phyloP scores from a whole-genome alignment of 2,888 invertebrate species.

The Junonia oenone region DNA sequence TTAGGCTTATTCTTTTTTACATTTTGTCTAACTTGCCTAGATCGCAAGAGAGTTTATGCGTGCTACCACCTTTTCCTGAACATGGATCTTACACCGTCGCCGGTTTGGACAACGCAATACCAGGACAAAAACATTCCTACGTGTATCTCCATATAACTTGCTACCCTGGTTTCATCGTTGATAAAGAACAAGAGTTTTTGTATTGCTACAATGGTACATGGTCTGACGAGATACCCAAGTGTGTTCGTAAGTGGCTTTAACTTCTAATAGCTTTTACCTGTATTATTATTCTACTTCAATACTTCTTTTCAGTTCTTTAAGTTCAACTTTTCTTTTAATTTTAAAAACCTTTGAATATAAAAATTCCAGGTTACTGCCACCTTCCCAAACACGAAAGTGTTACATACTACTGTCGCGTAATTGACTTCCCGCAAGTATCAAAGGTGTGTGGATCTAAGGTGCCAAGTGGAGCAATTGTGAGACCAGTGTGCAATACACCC shows the following conservation, averaged over 20 bases:
- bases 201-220: conserved; percentile 47
- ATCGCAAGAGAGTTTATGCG: conserved; percentile 38
- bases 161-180: conserved; percentile 41
- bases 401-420: too few species aligned
- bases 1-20: too few species aligned
- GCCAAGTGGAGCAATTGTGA: too few species aligned
- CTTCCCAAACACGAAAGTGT: conserved; percentile 43
- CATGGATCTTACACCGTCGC: conserved; percentile 45
- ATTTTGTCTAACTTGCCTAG: too few species aligned
- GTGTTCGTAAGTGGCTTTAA: conserved; percentile 48
- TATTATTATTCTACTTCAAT: too few species aligned
- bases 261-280: too few species aligned
- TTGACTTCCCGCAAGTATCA: too few species aligned
- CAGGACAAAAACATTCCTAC: conserved; percentile 37
- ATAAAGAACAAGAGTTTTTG: conserved; percentile 28
- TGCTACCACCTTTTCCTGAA: conserved; percentile 46
- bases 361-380: conserved; percentile 51
- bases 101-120: conserved; percentile 38
- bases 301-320: too few species aligned
- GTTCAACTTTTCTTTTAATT: too few species aligned
- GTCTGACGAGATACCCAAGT: conserved; percentile 34
- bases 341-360: too few species aligned
- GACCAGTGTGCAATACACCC: too few species aligned
- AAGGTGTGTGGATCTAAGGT: too few species aligned
- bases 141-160: conserved; percentile 47